Percentiles rank a stretch among this genome's conserved stretches.
Conservation (phyloP, 2,888 invertebrate species). For the Lepas anatifera region DNA sequence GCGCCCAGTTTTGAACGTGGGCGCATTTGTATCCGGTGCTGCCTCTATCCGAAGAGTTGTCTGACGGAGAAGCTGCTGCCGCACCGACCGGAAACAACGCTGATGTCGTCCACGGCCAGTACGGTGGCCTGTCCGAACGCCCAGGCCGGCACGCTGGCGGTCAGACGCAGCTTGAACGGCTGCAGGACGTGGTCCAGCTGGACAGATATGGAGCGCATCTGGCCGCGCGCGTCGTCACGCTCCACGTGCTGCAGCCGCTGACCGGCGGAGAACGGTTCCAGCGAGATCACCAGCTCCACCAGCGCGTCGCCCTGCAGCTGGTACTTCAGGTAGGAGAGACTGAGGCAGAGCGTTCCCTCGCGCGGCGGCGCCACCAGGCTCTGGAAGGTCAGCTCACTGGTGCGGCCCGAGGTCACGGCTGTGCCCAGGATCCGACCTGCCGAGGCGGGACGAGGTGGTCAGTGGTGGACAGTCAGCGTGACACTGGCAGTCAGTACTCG, state of each 20-base stretch:
- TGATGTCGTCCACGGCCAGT: background rate
- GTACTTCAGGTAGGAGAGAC: background rate
- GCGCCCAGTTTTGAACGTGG: too few relatives aligned
- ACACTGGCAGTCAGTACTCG: too few relatives aligned
- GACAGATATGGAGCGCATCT: background rate
- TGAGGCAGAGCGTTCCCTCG: background rate
- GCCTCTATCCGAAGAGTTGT: too few relatives aligned
- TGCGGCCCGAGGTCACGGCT: slow-evolving; percentile 1
- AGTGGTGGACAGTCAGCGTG: too few relatives aligned
- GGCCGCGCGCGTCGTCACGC: background rate
- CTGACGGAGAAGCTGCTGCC: too few relatives aligned
- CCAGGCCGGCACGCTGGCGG: slow-evolving; percentile 1
- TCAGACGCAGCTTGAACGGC: background rate
- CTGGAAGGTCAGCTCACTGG: slow-evolving; percentile 1
- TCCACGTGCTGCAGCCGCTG: background rate
- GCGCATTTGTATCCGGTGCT: too few relatives aligned
- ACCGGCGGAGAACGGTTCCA: background rate
- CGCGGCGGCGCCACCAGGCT: background rate
- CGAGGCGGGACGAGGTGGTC: background rate
- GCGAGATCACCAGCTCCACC: background rate
- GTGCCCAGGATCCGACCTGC: slow-evolving; percentile 5
- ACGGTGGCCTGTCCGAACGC: slow-evolving; percentile 4
- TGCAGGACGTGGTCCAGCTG: slow-evolving; percentile 1
- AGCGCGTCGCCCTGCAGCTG: background rate
- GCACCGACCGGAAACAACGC: background rate